A percentile compares a stretch with the other conserved stretches of the same genome.
Evolutionary conservation across 2,113 vertebrate species (phyloP).

Genomic region (Lipotes vexillifer): DNA sequence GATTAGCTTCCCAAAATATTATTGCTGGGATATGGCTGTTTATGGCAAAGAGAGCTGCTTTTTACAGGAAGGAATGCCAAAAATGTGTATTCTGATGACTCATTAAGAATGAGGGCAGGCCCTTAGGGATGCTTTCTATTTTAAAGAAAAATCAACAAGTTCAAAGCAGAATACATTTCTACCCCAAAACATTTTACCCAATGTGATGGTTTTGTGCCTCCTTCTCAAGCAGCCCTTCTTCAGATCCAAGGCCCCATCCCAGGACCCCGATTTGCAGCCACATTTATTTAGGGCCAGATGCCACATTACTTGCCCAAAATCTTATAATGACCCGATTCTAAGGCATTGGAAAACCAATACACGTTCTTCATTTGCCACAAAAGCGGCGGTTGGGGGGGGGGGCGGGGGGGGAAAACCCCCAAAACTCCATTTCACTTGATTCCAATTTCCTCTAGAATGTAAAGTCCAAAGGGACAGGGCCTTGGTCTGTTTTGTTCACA

Average conservation of each 20-base stretch:
- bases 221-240: neutral
- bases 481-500: neutral
- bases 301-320: neutral
- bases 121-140: conserved; percentile 76
- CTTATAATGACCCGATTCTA: neutral
- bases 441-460: neutral
- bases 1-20: conserved; percentile 47
- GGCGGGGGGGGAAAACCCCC: neutral
- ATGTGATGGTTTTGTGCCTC: neutral
- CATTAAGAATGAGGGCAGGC: conserved; percentile 69
- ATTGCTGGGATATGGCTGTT: conserved; percentile 64
- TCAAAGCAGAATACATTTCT: conserved; percentile 47
- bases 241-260: neutral
- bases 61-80: conserved; percentile 77
- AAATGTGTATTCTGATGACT: conserved; percentile 82
- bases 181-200: conserved; percentile 3
- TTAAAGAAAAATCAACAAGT: conserved; percentile 66
- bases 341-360: neutral
- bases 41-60: conserved; percentile 62
- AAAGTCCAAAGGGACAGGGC: neutral
- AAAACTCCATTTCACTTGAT: neutral
- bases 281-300: neutral
- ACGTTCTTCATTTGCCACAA: neutral
- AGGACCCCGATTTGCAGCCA: neutral
- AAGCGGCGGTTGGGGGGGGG: neutral